Base-by-base conservation (phyloP, 2,888 invertebrate species). In the Clistopyga incitator region DNA sequence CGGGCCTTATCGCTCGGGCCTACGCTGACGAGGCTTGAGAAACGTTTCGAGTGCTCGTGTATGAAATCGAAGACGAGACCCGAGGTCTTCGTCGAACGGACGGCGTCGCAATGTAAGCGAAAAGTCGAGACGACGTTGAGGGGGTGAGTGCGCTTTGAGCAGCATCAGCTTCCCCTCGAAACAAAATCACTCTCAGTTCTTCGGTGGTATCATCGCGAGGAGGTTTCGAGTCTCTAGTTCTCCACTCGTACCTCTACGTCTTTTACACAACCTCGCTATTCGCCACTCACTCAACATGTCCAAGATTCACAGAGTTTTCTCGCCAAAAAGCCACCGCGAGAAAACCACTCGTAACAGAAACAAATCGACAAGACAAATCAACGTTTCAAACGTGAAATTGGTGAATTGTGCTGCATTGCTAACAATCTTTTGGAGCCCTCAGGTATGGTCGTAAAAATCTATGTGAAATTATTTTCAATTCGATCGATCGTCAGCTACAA, bases 11-110 rank as follows among this genome's bases (percentile, higher is more conserved):
- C 74, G 64, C 20, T 56, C 52, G 79, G 38, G 70, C 65, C 77
- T 70, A 74, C 50, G 86, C 86, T 86, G 86, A 86, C 86, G 86
- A 75, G 77, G 85, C 86, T 84, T 81, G 86, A 86, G 84, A 85
- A 86, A 85, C 79, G 77, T 52, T 71, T 77, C 68, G 79, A 50
- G 70, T 68, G 72, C 75, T 61, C 68, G 61, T 18, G 77, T 29
- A 77, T 85, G 84, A 82, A 86, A 86, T 84, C 79, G 74, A 84
- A 85, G 56, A 85, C 84, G 78, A 64, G 75, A 74, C 29, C 47
- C 61, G 64, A 59, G 76, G 71, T 74, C 74, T 80, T 75, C 82
- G 71, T 78, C 77, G 83, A 78, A 70, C 61, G 74, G 47, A 23
- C 76, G 13, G 6, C 15, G 76, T 42, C 34, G 61, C 67, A 45